Percentiles rank a stretch among this genome's conserved stretches.
These are phyloP conservation scores for Thermophis baileyi DNA, from an alignment of 2,113 vertebrate species.

Conservation along the genomic window DNA sequence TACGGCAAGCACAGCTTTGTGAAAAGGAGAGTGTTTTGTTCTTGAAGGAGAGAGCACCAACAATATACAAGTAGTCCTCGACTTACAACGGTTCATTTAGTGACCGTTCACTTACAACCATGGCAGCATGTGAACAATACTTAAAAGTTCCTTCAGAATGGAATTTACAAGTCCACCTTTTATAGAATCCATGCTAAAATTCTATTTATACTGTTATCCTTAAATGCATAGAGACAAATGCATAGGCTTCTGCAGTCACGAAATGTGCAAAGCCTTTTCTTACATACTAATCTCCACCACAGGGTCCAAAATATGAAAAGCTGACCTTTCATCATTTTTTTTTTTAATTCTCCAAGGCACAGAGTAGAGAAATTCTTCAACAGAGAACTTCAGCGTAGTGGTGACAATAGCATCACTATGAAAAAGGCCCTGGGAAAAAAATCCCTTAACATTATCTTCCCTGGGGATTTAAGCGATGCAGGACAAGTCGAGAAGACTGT, in stretches of 20 bases:
- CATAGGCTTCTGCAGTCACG: not conserved
- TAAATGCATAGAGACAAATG: not conserved
- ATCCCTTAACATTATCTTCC: not conserved
- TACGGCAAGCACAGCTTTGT: not conserved
- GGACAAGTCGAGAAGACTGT: not conserved
- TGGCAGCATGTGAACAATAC: too few relatives aligned
- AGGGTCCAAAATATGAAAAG: not conserved
- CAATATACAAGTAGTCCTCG: too few relatives aligned
- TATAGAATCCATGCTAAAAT: not conserved
- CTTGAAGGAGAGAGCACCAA: not conserved
- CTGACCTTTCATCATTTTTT: not conserved
- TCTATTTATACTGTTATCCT: not conserved
- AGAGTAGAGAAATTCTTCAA: not conserved
- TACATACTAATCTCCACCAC: not conserved
- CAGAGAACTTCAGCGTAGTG: not conserved
- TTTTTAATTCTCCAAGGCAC: not conserved
- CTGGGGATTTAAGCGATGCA: not conserved
- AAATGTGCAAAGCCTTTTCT: not conserved
- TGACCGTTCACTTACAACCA: too few relatives aligned
- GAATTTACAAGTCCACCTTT: not conserved
- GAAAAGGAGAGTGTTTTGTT: not conserved
- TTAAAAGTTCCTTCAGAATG: not conserved
- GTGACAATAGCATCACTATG: not conserved
- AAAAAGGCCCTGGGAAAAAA: not conserved
- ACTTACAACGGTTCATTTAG: too few relatives aligned